phyloP scores from a whole-genome alignment of 2,113 vertebrate species.

The Elgaria multicarinata region DNA sequence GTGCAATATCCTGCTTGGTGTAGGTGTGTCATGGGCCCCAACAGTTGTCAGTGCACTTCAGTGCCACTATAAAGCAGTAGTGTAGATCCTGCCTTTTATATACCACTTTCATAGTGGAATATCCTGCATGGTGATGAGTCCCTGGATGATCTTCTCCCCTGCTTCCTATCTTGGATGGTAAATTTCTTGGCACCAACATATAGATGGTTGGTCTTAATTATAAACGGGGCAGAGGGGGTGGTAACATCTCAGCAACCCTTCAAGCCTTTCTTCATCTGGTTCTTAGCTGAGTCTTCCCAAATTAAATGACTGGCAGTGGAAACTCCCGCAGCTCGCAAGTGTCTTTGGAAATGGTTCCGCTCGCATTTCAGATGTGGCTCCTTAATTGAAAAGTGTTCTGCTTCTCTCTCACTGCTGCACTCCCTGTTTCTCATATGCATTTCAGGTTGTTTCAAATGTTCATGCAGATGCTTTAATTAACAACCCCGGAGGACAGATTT shows the following conservation, averaged over 20 bases:
- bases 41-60: too few relatives aligned
- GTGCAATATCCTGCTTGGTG: too few relatives aligned
- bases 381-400: background rate
- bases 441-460: background rate
- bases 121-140: too few relatives aligned
- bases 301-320: background rate
- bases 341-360: background rate
- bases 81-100: too few relatives aligned
- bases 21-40: too few relatives aligned
- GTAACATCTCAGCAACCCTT: background rate
- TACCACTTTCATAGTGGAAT: too few relatives aligned
- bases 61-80: too few relatives aligned
- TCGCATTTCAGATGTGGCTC: background rate
- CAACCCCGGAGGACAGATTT: conserved; percentile 17
- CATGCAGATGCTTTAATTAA: conserved; percentile 26
- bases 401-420: background rate
- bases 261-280: background rate
- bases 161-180: too few relatives aligned
- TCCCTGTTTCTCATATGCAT: background rate
- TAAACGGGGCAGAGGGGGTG: background rate
- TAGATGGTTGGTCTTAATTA: background rate
- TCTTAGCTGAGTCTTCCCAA: background rate
- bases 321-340: background rate
- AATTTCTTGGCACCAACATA: too few relatives aligned
- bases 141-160: too few relatives aligned